phyloP scores from a whole-genome alignment of 2,888 invertebrate species.

The Brachyptera risi region DNA sequence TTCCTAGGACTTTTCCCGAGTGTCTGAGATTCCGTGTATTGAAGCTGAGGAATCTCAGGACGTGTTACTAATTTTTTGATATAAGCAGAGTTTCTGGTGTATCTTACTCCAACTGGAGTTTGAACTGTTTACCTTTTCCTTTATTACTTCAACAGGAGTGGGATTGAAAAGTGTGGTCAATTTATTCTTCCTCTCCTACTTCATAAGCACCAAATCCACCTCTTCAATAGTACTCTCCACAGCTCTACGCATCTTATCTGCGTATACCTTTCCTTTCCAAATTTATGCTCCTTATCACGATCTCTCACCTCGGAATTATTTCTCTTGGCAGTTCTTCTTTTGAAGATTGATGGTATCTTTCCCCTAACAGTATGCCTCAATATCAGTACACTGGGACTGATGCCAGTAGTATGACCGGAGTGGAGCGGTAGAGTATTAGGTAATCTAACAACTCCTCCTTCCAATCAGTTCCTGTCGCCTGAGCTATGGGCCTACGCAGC shows the following conservation, averaged over 20 bases:
- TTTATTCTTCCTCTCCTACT: background rate
- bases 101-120: background rate
- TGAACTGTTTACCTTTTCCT: background rate
- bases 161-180: background rate
- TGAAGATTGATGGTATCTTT: background rate
- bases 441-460: conserved; percentile 32
- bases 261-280: conserved; percentile 1
- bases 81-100: background rate
- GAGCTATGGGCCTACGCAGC: conserved; percentile 33
- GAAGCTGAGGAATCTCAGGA: no score
- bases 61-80: background rate
- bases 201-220: conserved; percentile 8
- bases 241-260: background rate
- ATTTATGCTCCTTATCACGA: background rate
- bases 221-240: background rate
- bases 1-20: no score
- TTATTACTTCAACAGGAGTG: background rate
- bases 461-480: conserved; percentile 31
- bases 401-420: conserved; percentile 37
- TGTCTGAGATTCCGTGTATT: no score
- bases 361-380: conserved; percentile 2
- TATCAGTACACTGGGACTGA: conserved; percentile 32
- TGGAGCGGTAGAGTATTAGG: conserved; percentile 31
- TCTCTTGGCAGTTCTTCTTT: background rate
- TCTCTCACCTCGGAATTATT: background rate